phyloP scores from a whole-genome alignment of 2,797 vertebrate species.

The Hapalemur alaotrensis region DNA sequence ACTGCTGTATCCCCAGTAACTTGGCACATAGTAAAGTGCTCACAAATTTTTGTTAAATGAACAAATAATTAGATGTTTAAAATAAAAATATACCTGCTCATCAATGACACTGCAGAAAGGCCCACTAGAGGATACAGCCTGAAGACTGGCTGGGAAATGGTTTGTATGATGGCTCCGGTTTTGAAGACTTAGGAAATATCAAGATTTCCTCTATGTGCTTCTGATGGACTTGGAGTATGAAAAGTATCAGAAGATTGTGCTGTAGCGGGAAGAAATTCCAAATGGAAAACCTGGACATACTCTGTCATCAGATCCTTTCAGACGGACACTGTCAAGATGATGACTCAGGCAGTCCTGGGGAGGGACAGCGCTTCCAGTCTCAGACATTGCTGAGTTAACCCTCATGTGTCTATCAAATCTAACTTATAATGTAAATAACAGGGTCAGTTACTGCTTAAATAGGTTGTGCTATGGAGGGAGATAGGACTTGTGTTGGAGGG shows the following conservation, averaged over 20 bases:
- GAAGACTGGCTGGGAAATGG: background rate
- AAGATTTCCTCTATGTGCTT: background rate
- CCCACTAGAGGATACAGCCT: too few relatives aligned
- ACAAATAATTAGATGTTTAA: background rate
- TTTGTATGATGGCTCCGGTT: background rate
- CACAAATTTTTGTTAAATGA: background rate
- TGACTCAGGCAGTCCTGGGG: background rate
- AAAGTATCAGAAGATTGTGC: background rate
- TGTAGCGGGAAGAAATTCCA: background rate
- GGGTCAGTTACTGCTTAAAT: background rate
- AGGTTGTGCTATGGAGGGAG: background rate
- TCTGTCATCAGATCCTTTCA: background rate
- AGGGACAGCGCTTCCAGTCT: background rate
- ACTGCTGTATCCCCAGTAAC: background rate
- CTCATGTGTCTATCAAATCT: background rate
- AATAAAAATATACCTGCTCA: background rate
- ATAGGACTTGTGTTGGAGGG: background rate
- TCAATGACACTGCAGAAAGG: background rate
- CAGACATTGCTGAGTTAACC: background rate
- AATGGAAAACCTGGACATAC: background rate
- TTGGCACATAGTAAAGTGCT: background rate
- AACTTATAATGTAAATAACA: background rate
- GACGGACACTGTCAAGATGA: background rate
- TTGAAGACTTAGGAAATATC: background rate
- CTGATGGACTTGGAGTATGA: background rate